A percentile compares a stretch with the other conserved stretches of the same genome.
Evolutionary conservation across 1,140 invertebrate genomes (phyloP).

Genomic region (Apocrypta bakeri): DNA sequence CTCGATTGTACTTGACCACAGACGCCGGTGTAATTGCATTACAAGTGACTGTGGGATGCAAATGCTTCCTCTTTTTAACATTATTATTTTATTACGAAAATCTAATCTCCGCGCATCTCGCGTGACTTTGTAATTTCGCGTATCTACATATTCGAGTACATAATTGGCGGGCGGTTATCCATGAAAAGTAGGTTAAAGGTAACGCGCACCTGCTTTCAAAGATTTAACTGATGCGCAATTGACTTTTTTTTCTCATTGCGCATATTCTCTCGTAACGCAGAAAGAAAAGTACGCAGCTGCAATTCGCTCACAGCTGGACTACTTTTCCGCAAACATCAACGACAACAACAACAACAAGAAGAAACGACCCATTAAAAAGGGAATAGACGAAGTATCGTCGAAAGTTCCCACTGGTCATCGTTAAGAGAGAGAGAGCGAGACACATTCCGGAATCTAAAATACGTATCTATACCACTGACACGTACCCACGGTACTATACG

Average conservation of each 20-base stretch:
- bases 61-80: background rate
- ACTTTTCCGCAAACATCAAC: background rate
- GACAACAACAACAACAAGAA: background rate
- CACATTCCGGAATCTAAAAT: background rate
- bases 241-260: background rate
- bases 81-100: background rate
- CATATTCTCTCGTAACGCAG: background rate
- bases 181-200: background rate
- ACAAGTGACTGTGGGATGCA: slow-evolving; percentile 18
- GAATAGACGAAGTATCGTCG: background rate
- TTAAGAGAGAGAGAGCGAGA: background rate
- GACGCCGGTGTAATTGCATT: slow-evolving; percentile 45
- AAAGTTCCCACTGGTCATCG: slow-evolving; percentile 2
- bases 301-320: background rate
- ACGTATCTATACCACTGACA: background rate
- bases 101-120: too few species aligned
- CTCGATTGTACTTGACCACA: slow-evolving; percentile 45
- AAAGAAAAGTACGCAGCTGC: background rate
- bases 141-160: background rate
- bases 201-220: background rate
- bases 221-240: background rate
- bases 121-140: background rate
- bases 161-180: background rate
- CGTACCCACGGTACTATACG: background rate
- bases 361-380: background rate